Conservation (phyloP, 1,140 invertebrate genomes). For the Ceratina calcarata region DNA sequence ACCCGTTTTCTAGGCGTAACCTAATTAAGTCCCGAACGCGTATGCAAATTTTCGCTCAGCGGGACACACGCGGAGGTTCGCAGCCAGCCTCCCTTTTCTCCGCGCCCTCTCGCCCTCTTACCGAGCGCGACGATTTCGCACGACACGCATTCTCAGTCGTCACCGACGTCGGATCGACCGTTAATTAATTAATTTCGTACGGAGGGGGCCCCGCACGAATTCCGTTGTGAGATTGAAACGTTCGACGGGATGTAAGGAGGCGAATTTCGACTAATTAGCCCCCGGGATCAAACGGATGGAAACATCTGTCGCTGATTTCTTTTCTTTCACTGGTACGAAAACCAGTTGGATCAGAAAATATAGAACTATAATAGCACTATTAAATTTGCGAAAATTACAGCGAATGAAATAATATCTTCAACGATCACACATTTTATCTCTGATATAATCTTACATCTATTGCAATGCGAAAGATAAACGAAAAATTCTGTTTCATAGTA, state of each 20-base stretch:
- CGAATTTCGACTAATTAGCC: constrained; percentile 21
- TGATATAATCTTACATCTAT: too few relatives aligned
- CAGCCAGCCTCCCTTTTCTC: constrained; percentile 49
- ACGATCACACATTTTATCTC: too few relatives aligned
- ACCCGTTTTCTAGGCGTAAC: constrained; percentile 68
- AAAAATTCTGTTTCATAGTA: not conserved
- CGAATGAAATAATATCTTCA: too few relatives aligned
- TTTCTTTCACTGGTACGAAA: not conserved
- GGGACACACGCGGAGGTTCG: constrained; percentile 53
- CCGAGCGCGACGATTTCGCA: constrained; percentile 20
- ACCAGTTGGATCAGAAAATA: too few relatives aligned
- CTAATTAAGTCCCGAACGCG: constrained; percentile 69
- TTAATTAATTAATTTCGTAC: constrained; percentile 63
- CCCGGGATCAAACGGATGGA: not conserved
- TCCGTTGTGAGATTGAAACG: constrained; percentile 34
- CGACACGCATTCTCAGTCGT: constrained; percentile 51
- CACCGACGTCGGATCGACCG: constrained; percentile 31
- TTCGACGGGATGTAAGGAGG: not conserved
- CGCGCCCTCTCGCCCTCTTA: constrained; percentile 7
- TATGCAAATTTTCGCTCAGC: constrained; percentile 70
- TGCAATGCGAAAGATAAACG: too few relatives aligned
- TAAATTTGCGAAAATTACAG: too few relatives aligned
- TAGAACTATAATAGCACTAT: not conserved
- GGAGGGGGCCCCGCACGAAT: constrained; percentile 20
- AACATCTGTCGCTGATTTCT: not conserved